phyloP scores from a whole-genome alignment of 2,797 vertebrate genomes.

The Karalla daura region DNA sequence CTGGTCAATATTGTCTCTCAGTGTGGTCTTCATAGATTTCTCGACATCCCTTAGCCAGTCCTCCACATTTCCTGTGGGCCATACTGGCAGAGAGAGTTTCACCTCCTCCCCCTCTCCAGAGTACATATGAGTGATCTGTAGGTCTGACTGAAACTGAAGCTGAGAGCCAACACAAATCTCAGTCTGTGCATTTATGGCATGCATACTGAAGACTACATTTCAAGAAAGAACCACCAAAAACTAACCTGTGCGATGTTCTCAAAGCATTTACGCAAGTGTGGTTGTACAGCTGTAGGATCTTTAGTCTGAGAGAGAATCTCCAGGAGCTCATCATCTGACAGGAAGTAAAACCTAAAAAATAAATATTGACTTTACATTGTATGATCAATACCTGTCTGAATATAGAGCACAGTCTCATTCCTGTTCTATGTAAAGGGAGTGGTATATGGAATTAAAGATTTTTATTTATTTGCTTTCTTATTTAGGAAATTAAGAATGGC shows the following conservation, averaged over 20 bases:
- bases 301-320: slow-evolving; percentile 94
- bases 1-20: slow-evolving; percentile 87
- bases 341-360: slow-evolving; percentile 92
- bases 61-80: slow-evolving; percentile 89
- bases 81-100: slow-evolving; percentile 80
- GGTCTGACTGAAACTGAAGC: slow-evolving; percentile 91
- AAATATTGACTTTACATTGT: slow-evolving; percentile 29
- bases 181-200: neutral
- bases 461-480: neutral
- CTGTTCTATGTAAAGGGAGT: too few relatives aligned
- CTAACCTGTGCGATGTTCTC: slow-evolving; percentile 91
- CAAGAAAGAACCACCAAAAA: neutral
- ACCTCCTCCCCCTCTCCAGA: slow-evolving; percentile 93
- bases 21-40: slow-evolving; percentile 89
- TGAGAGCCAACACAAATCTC: slow-evolving; percentile 59
- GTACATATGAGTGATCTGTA: slow-evolving; percentile 94
- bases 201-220: neutral
- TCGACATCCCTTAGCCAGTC: slow-evolving; percentile 92
- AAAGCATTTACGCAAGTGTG: slow-evolving; percentile 93
- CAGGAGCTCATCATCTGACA: slow-evolving; percentile 94
- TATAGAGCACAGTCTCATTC: neutral
- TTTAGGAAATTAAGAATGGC: neutral
- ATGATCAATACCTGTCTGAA: neutral
- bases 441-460: neutral
- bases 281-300: slow-evolving; percentile 92